Percentiles rank a stretch among this genome's conserved stretches.
phyloP scores from a whole-genome alignment of 2,113 vertebrate species.

The Bucco capensis region DNA sequence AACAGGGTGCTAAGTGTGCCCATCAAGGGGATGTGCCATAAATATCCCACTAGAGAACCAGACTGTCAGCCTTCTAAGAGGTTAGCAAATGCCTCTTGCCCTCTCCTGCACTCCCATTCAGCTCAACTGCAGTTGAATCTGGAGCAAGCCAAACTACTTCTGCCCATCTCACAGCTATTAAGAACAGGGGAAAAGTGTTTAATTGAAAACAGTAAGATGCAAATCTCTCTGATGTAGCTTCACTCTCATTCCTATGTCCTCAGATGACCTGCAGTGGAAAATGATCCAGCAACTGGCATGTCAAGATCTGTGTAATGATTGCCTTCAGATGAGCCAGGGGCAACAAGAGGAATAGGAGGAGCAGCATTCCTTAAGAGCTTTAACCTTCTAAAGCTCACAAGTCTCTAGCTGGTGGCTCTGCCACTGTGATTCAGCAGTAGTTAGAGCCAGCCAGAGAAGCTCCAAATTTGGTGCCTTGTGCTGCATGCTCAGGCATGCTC shows the following conservation, averaged over 20 bases:
- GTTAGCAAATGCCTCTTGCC: neutral
- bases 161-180: conserved; percentile 35
- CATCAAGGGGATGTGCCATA: neutral
- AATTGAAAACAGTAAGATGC: conserved; percentile 59
- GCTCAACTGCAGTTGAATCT: neutral
- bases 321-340: conserved; percentile 12
- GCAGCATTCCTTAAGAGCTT: conserved; percentile 28
- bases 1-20: neutral
- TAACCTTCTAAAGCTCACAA: conserved; percentile 54
- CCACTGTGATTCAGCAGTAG: neutral
- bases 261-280: conserved; percentile 56
- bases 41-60: neutral
- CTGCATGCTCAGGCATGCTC: conserved; percentile 1
- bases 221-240: conserved; percentile 55
- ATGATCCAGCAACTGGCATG: conserved; percentile 50
- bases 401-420: neutral
- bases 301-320: conserved; percentile 37
- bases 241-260: conserved; percentile 42
- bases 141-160: conserved; percentile 39
- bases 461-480: neutral
- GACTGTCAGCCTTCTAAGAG: neutral
- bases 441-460: neutral
- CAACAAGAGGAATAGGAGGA: neutral
- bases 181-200: conserved; percentile 14
- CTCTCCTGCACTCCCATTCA: neutral